Evolutionary conservation across 1,140 invertebrate species (phyloP), one percentile per base, ranked within the genome.

Genomic region (Drosophila prosaltans): DNA sequence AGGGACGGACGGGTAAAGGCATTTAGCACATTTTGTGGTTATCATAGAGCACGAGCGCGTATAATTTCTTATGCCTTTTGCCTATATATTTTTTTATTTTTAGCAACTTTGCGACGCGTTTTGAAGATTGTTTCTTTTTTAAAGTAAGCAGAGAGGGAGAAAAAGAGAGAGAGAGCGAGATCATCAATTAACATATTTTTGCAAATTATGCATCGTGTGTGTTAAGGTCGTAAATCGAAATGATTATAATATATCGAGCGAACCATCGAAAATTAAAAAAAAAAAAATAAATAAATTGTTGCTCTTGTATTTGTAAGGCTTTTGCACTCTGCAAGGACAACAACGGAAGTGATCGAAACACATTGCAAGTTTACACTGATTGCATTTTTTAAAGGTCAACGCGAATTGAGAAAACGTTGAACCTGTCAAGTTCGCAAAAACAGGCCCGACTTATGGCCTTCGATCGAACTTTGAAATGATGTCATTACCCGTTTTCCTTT

Each of bases 261-360:
- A 69, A 75, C 73, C 54, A 60, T 55, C 39, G 30, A 7, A n/a
- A 59, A 70, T 65, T 70, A 64, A 51, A 60, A 55, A 43, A 40
- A 7, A 55, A 71, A 71, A 70, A 64, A 51, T 41, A 36, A 59
- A 63, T 11, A 40, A 11, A 3, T 6, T 51, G 8, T 51, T 51
- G 45, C 45, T 30, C 28, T 30, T 51, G 21, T 51, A 26, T 51
- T 63, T 24, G 48, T 48, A 58, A 65, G 83, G 76, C 80, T 57
- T 88, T 88, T 82, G 76, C 84, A 83, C 80, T 89, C 77, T 80
- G 77, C 84, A 88, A 88, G 83, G 83, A 88, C 83, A 88, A 82
- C 69, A 28, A 70, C 72, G 69, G 78, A 83, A 78, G 74, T 78
- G 41, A 72, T 51, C 43, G 16, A 0, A 16, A 16, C 16, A 65